phyloP scores from a whole-genome alignment of 2,888 invertebrate genomes.

The Chymomyza amoena region DNA sequence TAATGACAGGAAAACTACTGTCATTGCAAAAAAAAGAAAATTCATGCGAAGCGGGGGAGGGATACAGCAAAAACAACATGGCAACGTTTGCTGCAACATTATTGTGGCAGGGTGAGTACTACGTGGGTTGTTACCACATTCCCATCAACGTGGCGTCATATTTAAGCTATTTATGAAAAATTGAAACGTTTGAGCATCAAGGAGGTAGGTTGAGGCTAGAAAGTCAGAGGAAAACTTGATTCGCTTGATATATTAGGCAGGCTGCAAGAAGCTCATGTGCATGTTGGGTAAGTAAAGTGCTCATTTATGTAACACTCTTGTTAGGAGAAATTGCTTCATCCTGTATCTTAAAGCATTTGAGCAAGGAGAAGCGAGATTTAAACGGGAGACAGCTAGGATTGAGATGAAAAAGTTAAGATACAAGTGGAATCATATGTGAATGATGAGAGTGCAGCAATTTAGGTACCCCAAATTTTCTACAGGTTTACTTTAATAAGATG shows the following conservation, averaged over 20 bases:
- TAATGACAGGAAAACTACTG: slow-evolving; percentile 47
- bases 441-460: no score
- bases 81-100: slow-evolving; percentile 11
- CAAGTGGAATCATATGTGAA: no score
- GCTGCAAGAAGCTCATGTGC: slow-evolving; percentile 27
- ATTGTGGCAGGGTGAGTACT: slow-evolving; percentile 27
- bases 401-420: no score
- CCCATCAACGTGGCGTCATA: slow-evolving; percentile 23
- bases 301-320: neutral
- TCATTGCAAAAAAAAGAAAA: slow-evolving; percentile 23
- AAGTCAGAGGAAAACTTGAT: slow-evolving; percentile 23
- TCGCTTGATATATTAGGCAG: slow-evolving; percentile 25
- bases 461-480: no score
- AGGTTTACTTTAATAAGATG: no score
- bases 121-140: slow-evolving; percentile 1
- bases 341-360: no score
- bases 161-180: slow-evolving; percentile 43
- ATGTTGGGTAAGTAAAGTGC: slow-evolving; percentile 13
- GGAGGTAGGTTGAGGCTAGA: neutral
- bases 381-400: no score
- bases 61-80: neutral
- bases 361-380: no score
- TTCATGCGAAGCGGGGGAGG: neutral
- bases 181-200: slow-evolving; percentile 24
- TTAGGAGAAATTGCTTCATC: no score